These are phyloP conservation scores for Pseudorectes ferrugineus DNA, from an alignment of 2,113 vertebrate species.

Conservation along the genomic window DNA sequence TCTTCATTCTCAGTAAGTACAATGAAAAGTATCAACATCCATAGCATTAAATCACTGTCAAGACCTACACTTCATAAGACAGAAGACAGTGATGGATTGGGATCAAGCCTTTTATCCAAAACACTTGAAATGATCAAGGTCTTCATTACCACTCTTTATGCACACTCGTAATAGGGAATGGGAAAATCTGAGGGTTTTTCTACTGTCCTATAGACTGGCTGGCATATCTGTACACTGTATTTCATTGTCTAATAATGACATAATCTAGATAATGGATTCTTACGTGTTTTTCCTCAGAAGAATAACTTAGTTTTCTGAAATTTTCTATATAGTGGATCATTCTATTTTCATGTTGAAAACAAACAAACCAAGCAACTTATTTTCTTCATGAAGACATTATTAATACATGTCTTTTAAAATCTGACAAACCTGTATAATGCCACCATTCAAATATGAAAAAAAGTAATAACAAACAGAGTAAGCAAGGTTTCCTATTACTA, in stretches of 20 bases:
- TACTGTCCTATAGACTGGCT: neutral
- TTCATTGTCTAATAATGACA: neutral
- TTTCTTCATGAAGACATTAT: neutral
- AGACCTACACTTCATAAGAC: neutral
- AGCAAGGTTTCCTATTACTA: neutral
- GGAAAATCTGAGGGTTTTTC: neutral
- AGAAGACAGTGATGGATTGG: neutral
- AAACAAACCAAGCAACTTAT: neutral
- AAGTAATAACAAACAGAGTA: neutral
- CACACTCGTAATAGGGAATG: neutral
- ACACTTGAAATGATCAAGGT: neutral
- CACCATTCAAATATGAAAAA: neutral
- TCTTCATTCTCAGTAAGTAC: neutral
- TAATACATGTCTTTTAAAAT: neutral
- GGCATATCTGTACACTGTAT: neutral
- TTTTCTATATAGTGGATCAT: neutral
- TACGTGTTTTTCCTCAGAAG: neutral
- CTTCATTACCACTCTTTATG: neutral
- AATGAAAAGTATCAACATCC: neutral
- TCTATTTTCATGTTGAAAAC: neutral
- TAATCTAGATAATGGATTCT: neutral
- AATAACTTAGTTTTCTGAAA: neutral
- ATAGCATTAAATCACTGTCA: neutral
- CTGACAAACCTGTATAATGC: neutral
- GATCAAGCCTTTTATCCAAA: neutral